Conservation (phyloP, 1,140 invertebrate genomes). For the Mamestra configurata region DNA sequence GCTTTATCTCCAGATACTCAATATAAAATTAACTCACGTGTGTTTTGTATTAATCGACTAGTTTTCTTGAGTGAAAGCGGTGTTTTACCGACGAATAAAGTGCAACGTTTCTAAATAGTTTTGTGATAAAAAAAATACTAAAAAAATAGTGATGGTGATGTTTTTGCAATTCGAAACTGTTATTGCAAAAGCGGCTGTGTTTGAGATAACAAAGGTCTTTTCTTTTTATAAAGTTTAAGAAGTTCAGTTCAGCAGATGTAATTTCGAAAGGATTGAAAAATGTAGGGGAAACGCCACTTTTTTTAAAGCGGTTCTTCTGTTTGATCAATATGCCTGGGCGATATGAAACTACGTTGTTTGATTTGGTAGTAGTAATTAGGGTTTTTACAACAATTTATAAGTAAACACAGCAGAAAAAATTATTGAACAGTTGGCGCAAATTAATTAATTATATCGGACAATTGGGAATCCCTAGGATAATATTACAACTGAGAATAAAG, state of each 20-base stretch:
- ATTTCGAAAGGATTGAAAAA: too few species aligned
- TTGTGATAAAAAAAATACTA: not conserved
- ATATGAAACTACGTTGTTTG: too few species aligned
- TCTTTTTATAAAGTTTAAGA: not conserved
- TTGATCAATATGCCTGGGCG: too few species aligned
- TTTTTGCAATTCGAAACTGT: conserved; percentile 9
- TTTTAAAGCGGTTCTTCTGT: too few species aligned
- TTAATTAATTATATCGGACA: not conserved
- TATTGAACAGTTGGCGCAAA: not conserved
- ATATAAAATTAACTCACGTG: conserved; percentile 1
- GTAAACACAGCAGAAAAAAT: not conserved
- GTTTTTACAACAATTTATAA: not conserved
- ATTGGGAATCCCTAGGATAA: not conserved
- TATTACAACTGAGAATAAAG: not conserved
- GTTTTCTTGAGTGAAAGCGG: not conserved
- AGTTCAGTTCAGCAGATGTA: too few species aligned
- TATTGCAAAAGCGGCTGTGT: not conserved
- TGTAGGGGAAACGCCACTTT: too few species aligned
- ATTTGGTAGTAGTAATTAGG: too few species aligned
- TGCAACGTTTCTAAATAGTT: not conserved
- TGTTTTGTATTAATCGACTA: not conserved
- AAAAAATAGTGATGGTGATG: not conserved
- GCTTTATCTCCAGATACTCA: conserved; percentile 2
- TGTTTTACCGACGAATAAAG: not conserved
- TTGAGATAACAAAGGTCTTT: conserved; percentile 16